A percentile compares a stretch with the other conserved stretches of the same genome.
Evolutionary conservation across 2,797 vertebrate species (phyloP).

Genomic region (Acrossocheilus fasciatus): DNA sequence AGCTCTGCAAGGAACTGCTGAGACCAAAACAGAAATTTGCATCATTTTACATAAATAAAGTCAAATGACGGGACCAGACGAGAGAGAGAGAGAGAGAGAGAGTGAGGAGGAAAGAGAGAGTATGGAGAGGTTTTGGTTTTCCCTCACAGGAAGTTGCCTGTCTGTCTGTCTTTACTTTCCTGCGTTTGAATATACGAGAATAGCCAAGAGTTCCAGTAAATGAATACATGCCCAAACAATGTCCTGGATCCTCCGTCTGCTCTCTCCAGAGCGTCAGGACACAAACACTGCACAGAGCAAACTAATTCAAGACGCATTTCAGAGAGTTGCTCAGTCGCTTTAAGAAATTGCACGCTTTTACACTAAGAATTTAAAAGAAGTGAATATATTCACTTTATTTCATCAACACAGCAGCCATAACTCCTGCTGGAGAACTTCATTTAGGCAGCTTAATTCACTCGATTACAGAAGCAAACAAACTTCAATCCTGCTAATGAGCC

Average conservation of each 20-base stretch:
- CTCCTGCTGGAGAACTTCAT: not conserved
- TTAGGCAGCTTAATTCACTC: not conserved
- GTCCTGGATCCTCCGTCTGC: slow-evolving; percentile 2
- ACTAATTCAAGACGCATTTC: not conserved
- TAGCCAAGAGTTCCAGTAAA: slow-evolving; percentile 20
- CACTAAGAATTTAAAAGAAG: not conserved
- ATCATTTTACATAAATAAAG: not conserved
- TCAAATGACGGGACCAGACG: not conserved
- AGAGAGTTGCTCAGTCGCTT: not conserved
- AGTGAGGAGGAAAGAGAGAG: not conserved
- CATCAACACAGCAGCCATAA: not conserved
- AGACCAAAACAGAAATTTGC: not conserved
- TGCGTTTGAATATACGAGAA: slow-evolving; percentile 47
- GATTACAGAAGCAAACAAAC: slow-evolving; percentile 17
- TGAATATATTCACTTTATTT: not conserved
- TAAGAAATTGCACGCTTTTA: not conserved
- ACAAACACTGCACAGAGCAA: not conserved
- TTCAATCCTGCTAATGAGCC: slow-evolving; percentile 17
- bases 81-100: not conserved
- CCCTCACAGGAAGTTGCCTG: slow-evolving; percentile 54
- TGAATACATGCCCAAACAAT: slow-evolving; percentile 32
- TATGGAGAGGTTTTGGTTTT: slow-evolving; percentile 25
- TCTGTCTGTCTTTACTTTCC: slow-evolving; percentile 43
- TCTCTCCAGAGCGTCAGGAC: slow-evolving; percentile 20
- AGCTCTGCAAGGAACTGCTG: not conserved